A percentile compares a stretch with the other conserved stretches of the same genome.
Conservation (phyloP, 2,888 invertebrate species). For the Vesta saturnalis region DNA sequence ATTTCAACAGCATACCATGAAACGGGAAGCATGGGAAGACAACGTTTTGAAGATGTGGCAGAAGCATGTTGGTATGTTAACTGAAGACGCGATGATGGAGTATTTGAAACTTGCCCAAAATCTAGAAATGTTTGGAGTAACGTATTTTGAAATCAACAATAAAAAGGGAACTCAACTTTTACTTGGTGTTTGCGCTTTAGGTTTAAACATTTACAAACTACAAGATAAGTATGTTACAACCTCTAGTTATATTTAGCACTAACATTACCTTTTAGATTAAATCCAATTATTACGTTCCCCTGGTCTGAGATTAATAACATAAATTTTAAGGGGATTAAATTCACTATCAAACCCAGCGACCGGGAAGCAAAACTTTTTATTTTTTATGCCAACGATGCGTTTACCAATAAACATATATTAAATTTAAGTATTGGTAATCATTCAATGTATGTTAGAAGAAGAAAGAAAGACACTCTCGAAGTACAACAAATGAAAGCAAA, state of each 20-base stretch:
- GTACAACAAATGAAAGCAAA: slow-evolving; percentile 99
- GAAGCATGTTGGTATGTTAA: slow-evolving; percentile 88
- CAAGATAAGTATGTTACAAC: slow-evolving; percentile 81
- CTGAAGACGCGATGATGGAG: slow-evolving; percentile 99
- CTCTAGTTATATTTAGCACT: not conserved
- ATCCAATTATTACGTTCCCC: slow-evolving; percentile 98
- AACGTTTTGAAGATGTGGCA: slow-evolving; percentile 98
- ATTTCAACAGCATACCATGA: slow-evolving; percentile 96
- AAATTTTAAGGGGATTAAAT: slow-evolving; percentile 98
- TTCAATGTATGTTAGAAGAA: slow-evolving; percentile 96
- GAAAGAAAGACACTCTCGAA: slow-evolving; percentile 98
- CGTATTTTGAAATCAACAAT: slow-evolving; percentile 98
- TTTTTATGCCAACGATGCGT: slow-evolving; percentile 94
- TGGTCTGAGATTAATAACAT: slow-evolving; percentile 99
- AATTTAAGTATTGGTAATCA: slow-evolving; percentile 99
- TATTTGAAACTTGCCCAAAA: slow-evolving; percentile 97
- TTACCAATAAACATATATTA: slow-evolving; percentile 97
- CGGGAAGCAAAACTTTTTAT: slow-evolving; percentile 99
- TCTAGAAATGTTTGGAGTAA: slow-evolving; percentile 98
- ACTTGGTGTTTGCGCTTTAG: slow-evolving; percentile 96
- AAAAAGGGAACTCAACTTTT: slow-evolving; percentile 97
- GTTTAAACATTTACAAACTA: slow-evolving; percentile 97
- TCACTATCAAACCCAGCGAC: slow-evolving; percentile 98
- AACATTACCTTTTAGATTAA: slow-evolving; percentile 69
- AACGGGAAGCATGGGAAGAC: slow-evolving; percentile 96